phyloP scores from a whole-genome alignment of 2,888 invertebrate species.

The Nephrocerus scutellatus region DNA sequence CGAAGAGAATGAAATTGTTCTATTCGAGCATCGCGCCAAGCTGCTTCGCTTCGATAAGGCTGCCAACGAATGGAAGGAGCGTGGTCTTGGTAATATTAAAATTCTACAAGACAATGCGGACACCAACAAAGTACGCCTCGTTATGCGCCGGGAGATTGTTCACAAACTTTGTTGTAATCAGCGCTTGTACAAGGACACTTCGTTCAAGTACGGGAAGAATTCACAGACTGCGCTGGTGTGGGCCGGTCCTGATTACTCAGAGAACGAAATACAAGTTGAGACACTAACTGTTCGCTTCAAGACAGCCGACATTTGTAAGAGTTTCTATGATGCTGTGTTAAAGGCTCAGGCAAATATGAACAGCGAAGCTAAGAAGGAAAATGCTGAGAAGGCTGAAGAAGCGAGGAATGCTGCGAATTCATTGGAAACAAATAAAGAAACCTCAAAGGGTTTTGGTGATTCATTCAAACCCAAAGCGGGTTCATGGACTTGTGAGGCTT shows the following conservation, averaged over 20 bases:
- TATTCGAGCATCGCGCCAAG: slow-evolving; percentile 67
- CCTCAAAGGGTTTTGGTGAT: slow-evolving; percentile 47
- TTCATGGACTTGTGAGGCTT: slow-evolving; percentile 63
- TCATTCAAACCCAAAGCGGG: slow-evolving; percentile 55
- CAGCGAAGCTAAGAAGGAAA: slow-evolving; percentile 21
- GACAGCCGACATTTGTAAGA: slow-evolving; percentile 55
- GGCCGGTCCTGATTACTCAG: slow-evolving; percentile 67
- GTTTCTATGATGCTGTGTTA: slow-evolving; percentile 53
- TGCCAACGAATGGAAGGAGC: slow-evolving; percentile 72
- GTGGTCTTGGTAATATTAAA: slow-evolving; percentile 72
- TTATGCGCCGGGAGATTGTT: slow-evolving; percentile 73
- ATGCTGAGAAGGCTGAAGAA: slow-evolving; percentile 15
- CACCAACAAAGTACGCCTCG: slow-evolving; percentile 58
- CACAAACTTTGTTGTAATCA: slow-evolving; percentile 63
- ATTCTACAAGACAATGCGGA: slow-evolving; percentile 53
- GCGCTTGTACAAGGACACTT: slow-evolving; percentile 52
- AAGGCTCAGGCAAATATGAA: slow-evolving; percentile 52
- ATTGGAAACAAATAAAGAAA: slow-evolving; percentile 2
- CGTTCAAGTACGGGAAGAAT: slow-evolving; percentile 51
- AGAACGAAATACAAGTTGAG: slow-evolving; percentile 62
- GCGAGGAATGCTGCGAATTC: slow-evolving; percentile 6
- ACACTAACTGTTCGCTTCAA: slow-evolving; percentile 75
- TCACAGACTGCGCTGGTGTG: slow-evolving; percentile 54
- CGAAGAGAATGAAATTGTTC: slow-evolving; percentile 63
- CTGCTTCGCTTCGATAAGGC: slow-evolving; percentile 58